Evolutionary conservation across 1,140 invertebrate species (phyloP), one percentile per base, ranked within the genome.

Genomic region (Notospermus geniculatus): DNA sequence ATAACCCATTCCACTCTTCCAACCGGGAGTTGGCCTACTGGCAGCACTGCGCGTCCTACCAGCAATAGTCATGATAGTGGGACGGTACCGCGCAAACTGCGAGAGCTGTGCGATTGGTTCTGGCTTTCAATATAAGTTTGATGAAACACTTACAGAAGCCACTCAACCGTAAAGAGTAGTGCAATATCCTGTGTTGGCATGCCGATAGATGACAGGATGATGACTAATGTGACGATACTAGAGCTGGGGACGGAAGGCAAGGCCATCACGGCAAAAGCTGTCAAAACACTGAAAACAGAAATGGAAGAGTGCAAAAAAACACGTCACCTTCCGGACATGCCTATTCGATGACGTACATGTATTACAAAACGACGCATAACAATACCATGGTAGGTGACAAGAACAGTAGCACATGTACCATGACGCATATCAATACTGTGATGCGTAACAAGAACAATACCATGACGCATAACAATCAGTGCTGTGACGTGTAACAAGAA

Each of bases 141-240:
- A n/a, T n/a, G n/a, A n/a, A n/a, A n/a, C n/a, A 88, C 90, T 90
- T 82, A 94, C 91, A 93, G 88, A 75, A 93, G 88, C 91, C 91
- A 95, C 75, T 95, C 92, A 32, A 93, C 87, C 56, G 91, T 90
- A 76, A 93, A 93, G 2, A 94, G 82, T 2, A 95, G 79, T 1
- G 90, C 91, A 1, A 93, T 90, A 72, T 93, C 90, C 71, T 90
- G 86, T 1, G 63, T 62, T 1, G 73, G 74, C 2, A 76, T 68
- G 50, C 56, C 66, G 9, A 76, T 58, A 19, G 73, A 67, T 13
- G 71, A 71, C 19, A 78, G 60, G 22, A 74, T 54, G 25, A 78
- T 73, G 45, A 76, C 58, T 1, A 78, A 67, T 2, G 73, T 68
- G 1, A 77, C 69, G 23, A 77, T 59, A 22, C 70, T 67, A 7